A percentile compares a stretch with the other conserved stretches of the same genome.
phyloP scores from a whole-genome alignment of 2,797 vertebrate genomes.

The Peromyscus nudipes region DNA sequence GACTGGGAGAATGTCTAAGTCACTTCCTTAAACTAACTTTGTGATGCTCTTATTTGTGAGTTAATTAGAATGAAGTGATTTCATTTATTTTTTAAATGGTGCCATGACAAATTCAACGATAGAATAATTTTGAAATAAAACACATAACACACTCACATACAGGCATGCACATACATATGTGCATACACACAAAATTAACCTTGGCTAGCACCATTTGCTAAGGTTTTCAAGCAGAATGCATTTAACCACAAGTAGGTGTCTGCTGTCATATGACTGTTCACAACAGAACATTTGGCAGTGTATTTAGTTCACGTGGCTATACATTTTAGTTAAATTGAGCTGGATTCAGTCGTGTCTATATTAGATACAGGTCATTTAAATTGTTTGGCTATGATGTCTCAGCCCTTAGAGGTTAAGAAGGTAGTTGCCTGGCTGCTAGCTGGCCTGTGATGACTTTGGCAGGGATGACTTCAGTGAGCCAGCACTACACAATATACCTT shows the following conservation, averaged over 20 bases:
- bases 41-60: background rate
- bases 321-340: background rate
- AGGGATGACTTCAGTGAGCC: background rate
- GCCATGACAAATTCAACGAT: background rate
- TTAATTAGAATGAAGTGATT: background rate
- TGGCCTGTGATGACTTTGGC: background rate
- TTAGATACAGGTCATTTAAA: background rate
- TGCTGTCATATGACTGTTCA: background rate
- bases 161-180: too few relatives aligned
- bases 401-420: background rate
- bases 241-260: background rate
- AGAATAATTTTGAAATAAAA: constrained; percentile 19
- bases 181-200: background rate
- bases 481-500: background rate
- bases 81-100: background rate
- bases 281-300: background rate
- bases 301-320: background rate
- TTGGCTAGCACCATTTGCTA: background rate
- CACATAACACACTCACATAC: background rate
- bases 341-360: background rate
- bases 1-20: background rate
- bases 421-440: background rate
- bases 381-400: background rate
- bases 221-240: background rate
- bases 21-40: background rate